Percentiles rank a stretch among this genome's conserved stretches.
Conservation (phyloP, 2,113 vertebrate genomes). For the Heloderma charlesbogerti region DNA sequence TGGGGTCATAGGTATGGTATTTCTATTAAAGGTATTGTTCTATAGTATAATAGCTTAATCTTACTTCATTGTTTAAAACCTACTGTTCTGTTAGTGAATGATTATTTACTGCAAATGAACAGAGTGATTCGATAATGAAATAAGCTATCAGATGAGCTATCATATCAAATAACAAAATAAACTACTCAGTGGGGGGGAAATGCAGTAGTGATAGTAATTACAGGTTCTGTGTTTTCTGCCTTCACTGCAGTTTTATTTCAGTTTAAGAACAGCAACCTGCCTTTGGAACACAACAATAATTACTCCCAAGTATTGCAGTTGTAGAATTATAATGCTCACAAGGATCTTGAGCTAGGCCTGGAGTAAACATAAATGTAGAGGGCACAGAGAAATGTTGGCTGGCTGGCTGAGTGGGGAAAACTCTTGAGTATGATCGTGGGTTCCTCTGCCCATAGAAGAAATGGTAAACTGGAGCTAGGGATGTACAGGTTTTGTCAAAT, state of each 20-base stretch:
- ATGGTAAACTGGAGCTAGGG: not conserved
- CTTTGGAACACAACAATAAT: not conserved
- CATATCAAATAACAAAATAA: slow-evolving; percentile 31
- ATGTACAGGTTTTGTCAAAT: too few relatives aligned
- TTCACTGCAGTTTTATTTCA: not conserved
- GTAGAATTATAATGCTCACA: not conserved
- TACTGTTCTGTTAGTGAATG: not conserved
- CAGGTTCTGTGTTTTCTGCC: not conserved
- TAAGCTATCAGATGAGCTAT: slow-evolving; percentile 16
- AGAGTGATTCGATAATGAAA: not conserved
- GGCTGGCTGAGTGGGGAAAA: not conserved
- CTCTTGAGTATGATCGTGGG: not conserved
- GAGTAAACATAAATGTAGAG: not conserved
- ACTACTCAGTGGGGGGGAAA: not conserved
- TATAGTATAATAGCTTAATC: not conserved
- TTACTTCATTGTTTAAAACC: not conserved
- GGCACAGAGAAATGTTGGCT: not conserved
- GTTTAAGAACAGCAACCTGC: not conserved
- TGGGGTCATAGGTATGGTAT: slow-evolving; percentile 7
- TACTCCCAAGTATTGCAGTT: not conserved
- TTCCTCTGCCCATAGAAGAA: not conserved
- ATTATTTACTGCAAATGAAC: slow-evolving; percentile 6
- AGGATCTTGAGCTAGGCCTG: not conserved
- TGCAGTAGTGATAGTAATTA: not conserved
- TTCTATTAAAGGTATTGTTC: not conserved